These are phyloP conservation scores for Drosophila histrio DNA, from an alignment of 2,888 invertebrate species.

Conservation along the genomic window DNA sequence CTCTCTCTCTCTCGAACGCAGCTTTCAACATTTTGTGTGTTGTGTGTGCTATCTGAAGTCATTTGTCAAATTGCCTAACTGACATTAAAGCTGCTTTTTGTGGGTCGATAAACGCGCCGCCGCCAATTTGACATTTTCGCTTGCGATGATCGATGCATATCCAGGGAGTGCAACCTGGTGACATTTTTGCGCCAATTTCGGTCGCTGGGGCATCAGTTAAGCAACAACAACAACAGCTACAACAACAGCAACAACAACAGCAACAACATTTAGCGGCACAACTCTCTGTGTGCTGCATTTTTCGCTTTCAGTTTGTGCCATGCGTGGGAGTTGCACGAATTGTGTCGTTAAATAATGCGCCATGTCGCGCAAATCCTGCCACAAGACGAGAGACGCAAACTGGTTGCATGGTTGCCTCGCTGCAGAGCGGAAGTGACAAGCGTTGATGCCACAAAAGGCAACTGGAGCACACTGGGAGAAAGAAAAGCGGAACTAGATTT, in stretches of 20 bases:
- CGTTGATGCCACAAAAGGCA: slow-evolving; percentile 61
- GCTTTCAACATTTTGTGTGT: slow-evolving; percentile 56
- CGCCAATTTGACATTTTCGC: slow-evolving; percentile 71
- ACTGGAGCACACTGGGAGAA: slow-evolving; percentile 68
- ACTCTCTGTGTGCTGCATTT: slow-evolving; percentile 61
- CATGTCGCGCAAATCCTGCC: slow-evolving; percentile 68
- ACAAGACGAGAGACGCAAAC: slow-evolving; percentile 51
- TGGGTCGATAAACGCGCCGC: slow-evolving; percentile 69
- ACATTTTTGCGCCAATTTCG: slow-evolving; percentile 77
- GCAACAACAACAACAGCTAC: slow-evolving; percentile 34
- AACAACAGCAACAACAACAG: slow-evolving; percentile 17
- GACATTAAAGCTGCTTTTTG: slow-evolving; percentile 73
- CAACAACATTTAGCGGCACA: slow-evolving; percentile 42
- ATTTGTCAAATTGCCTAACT: slow-evolving; percentile 78
- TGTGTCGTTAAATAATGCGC: slow-evolving; percentile 78
- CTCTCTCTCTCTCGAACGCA: slow-evolving; percentile 27
- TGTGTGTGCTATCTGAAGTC: slow-evolving; percentile 62
- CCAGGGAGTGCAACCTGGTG: slow-evolving; percentile 64
- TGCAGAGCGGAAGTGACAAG: slow-evolving; percentile 53
- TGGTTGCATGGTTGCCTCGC: slow-evolving; percentile 29
- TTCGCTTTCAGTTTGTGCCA: slow-evolving; percentile 76
- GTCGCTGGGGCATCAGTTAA: slow-evolving; percentile 79
- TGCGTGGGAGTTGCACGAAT: slow-evolving; percentile 82
- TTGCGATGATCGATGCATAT: slow-evolving; percentile 72
- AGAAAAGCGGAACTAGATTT: too few species aligned